These are phyloP conservation scores for Zenarchopterus dispar DNA, from an alignment of 2,797 vertebrate species.

Conservation along the genomic window DNA sequence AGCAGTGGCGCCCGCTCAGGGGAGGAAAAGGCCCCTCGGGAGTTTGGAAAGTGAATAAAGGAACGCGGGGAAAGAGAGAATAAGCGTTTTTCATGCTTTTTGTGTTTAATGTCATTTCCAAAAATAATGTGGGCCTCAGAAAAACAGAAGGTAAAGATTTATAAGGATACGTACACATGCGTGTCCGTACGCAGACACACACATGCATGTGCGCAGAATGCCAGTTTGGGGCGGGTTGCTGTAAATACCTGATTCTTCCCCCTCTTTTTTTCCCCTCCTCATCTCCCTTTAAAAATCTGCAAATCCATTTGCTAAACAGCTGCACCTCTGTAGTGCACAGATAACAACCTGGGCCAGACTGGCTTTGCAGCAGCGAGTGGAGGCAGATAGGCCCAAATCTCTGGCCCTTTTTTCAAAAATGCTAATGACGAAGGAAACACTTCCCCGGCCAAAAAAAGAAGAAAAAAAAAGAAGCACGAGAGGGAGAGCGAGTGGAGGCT, in stretches of 20 bases:
- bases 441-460: slow-evolving; percentile 91
- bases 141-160: slow-evolving; percentile 92
- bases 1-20: slow-evolving; percentile 75
- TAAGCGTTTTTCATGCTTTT: slow-evolving; percentile 84
- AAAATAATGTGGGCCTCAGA: slow-evolving; percentile 90
- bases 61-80: slow-evolving; percentile 83
- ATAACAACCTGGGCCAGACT: slow-evolving; percentile 99
- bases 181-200: slow-evolving; percentile 28
- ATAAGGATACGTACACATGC: slow-evolving; percentile 81
- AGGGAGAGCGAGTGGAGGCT: slow-evolving; percentile 79
- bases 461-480: slow-evolving; percentile 21
- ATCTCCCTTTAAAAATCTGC: slow-evolving; percentile 99
- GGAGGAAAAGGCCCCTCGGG: slow-evolving; percentile 87
- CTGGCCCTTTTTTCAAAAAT: slow-evolving; percentile 98
- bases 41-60: slow-evolving; percentile 97
- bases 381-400: slow-evolving; percentile 99
- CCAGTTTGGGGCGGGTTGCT: slow-evolving; percentile 89
- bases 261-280: slow-evolving; percentile 89
- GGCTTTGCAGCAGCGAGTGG: slow-evolving; percentile 96
- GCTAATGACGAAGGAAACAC: slow-evolving; percentile 99
- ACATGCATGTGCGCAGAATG: slow-evolving; percentile 45
- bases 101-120: slow-evolving; percentile 90
- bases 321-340: slow-evolving; percentile 99
- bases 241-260: slow-evolving; percentile 98
- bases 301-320: slow-evolving; percentile 99